Evolutionary conservation across 2,797 vertebrate genomes (phyloP).

Genomic region (Perodicticus potto): DNA sequence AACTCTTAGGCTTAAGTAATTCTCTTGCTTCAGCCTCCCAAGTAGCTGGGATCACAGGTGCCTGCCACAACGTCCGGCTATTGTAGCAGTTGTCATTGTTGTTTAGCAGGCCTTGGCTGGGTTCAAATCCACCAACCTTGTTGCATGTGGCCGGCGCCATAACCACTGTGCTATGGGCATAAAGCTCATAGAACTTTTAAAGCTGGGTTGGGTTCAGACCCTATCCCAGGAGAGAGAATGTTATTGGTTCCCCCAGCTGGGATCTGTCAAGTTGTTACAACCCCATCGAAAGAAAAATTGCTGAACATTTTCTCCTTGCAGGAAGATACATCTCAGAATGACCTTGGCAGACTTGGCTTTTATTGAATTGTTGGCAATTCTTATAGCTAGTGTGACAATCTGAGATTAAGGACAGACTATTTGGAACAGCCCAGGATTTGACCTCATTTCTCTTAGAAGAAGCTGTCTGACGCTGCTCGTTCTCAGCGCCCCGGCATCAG

Average conservation of each 20-base stretch:
- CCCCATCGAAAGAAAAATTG: not conserved
- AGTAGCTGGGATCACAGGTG: no score
- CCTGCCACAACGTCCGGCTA: no score
- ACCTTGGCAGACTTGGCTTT: not conserved
- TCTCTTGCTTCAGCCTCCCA: no score
- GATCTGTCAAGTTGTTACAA: not conserved
- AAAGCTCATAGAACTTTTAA: no score
- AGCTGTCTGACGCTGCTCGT: not conserved
- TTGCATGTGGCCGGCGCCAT: fast-evolving
- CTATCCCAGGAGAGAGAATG: not conserved
- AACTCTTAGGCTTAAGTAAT: no score
- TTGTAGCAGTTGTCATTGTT: no score
- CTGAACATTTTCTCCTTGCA: not conserved
- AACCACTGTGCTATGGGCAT: no score
- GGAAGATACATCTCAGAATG: not conserved
- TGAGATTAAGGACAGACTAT: not conserved
- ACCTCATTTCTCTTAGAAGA: not conserved
- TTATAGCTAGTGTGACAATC: not conserved
- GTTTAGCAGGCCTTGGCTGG: no score
- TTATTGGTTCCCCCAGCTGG: not conserved
- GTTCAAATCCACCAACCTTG: no score
- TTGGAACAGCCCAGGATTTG: not conserved
- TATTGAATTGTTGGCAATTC: not conserved
- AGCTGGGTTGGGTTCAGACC: not conserved
- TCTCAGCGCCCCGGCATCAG: not conserved